Evolutionary conservation across 2,797 vertebrate genomes (phyloP), one percentile per base, ranked within the genome.

Genomic region (Capromys pilorides): DNA sequence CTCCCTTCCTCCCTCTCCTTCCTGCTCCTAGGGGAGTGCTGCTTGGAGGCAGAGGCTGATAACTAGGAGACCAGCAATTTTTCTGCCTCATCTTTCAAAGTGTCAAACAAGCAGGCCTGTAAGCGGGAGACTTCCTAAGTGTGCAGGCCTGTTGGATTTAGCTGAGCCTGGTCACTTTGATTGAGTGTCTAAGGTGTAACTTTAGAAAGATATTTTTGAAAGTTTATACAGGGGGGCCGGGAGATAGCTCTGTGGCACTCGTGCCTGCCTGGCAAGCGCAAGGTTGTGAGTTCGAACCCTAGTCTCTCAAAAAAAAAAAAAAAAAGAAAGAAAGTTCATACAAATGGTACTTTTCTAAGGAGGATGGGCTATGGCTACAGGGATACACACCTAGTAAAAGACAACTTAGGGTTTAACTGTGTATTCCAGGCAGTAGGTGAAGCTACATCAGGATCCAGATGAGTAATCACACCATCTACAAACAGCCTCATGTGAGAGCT

Each of bases 21-120:
- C 73, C 83, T 24, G 9, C 18, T 81, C 16, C 31, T 66, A 33
- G 61, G 31, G 49, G 61, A 57, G 54, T 2, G 31, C 49, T 36
- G 54, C 87, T 54, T n/a, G 10, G 78, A 39, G 59, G 73, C 89
- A 95, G 91, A 81, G 90, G 81, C 62, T 88, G 62, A 59, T 75
- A 67, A 94, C 93, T 91, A 93, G 87, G 96, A 95, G 94, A 69
- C 66, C 94, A 16, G 31, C 36, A 26, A 9, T 87, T 84, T 89
- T 84, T 83, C 79, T 80, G 62, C 71, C 59, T 93, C 77, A 78
- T 94, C 96, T 93, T 94, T 88, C 93, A 90, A 91, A 89, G 66
- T 82, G 91, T 95, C 96, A 86, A 33, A 61, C 45, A 87, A 79
- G 79, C 69, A 61, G 83, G 80, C 64, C 80, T 59, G 41, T 61